Evolutionary conservation across 2,113 vertebrate species (phyloP), one percentile per base, ranked within the genome.

Genomic region (Cebidichthys violaceus): DNA sequence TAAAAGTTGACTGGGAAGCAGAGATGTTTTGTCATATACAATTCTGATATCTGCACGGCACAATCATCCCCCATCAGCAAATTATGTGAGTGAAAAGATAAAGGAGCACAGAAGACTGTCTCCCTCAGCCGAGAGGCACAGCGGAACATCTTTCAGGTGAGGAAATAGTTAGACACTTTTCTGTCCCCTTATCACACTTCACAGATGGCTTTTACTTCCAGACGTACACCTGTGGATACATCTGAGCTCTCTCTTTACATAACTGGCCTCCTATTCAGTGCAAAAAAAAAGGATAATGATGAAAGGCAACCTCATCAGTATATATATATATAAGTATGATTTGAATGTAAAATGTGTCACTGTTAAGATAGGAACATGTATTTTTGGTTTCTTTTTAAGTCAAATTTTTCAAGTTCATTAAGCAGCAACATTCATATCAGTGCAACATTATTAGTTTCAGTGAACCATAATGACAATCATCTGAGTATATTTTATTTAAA

Each of bases 161-260:
- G 59, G 75, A 84, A 82, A 75, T 68, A 78, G 43, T 45, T 22
- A 67, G 43, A 61, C 13, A 45, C 35, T 33, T 77, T 69, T 70
- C 33, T 1, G 2, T 37, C 31, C 18, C 66, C 65, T 90, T 88
- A 86, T 90, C 79, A 0, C 75, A 50, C 11, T 62, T 87, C 71
- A 83, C 87, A 87, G 82, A 83, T 69, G 75, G 72, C 39, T 80
- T 81, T 76, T 39, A 24, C 54, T 76, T 79, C 52, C 59, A 83
- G 61, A 33, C 54, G 29, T 69, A 79, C 83, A 80, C 66, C 75
- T 83, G 59, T 82, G 74, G 62, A 57, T 60, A 80, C 71, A 66
- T 39, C 65, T 68, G 43, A 62, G n/a, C 9, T 41, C 81, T 80
- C 69, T 77, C 62, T 79, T 83, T 80, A 64, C 57, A 77, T 83